Base-by-base conservation (phyloP, 2,888 invertebrate species). In the Pharmacophagus antenor region DNA sequence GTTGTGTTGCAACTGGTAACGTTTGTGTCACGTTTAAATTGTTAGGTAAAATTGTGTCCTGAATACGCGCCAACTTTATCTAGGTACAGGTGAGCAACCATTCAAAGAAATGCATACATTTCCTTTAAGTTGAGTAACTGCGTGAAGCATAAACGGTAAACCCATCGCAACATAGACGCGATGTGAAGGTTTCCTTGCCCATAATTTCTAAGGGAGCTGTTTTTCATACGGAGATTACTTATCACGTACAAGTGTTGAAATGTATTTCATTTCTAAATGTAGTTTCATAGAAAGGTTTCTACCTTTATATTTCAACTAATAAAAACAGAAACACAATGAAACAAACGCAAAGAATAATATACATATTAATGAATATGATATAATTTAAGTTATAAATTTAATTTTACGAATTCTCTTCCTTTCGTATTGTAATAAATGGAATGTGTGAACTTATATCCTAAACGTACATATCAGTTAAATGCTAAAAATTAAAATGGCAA, bases 51-150 rank as follows among this genome's bases (percentile, higher is more conserved):
- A 49, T 55, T 23, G 18, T 37, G 50, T 46, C 49, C 59, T 55
- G 50, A 50, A 23, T 55, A 46, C 46, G 18, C 20, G 5, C 6
- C 17, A 51, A 46, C 57, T 20, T 8, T 25, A 10, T 21, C n/a
- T 27, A 17, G 22, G 10, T 48, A 25, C 53, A 8, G 25, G 31
- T 60, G 50, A 60, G 27, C 44, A 55, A 60, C 42, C 22, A 15
- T 60, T 60, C 55, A 44, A 50, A 50, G 59, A 55, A 55, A 50
- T 50, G 8, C 7, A 41, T 15, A 41, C 47, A 18, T 55, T 54
- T 27, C 17, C 20, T 59, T 53, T 15, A 22, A 50, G 46, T 53
- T 60, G 42, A 49, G 42, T 54, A 48, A 54, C 42, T 25, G 17
- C n/a, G n/a, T 41, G 42, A 41, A 23, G n/a, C 5, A n/a, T 12